A percentile compares a stretch with the other conserved stretches of the same genome.
These are phyloP conservation scores for Ostrea denselamellosa DNA, from an alignment of 1,140 invertebrate species.

Conservation along the genomic window DNA sequence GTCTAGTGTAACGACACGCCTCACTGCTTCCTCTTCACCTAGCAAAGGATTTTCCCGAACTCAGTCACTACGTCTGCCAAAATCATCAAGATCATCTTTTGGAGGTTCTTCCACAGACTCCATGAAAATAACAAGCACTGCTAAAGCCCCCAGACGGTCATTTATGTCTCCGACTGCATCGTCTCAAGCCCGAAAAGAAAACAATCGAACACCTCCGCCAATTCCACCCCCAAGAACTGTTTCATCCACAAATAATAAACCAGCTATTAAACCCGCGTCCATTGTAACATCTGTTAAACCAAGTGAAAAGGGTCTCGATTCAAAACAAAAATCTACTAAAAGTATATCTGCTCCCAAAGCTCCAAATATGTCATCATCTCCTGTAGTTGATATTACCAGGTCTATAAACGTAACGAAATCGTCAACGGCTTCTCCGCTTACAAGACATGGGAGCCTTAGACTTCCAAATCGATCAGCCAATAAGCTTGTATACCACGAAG, in stretches of 20 bases:
- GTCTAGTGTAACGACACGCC: slow-evolving; percentile 51
- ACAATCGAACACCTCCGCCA: slow-evolving; percentile 51
- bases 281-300: slow-evolving; percentile 39
- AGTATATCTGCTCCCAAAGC: slow-evolving; percentile 33
- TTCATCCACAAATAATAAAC: slow-evolving; percentile 44
- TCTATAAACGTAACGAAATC: slow-evolving; percentile 5
- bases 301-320: slow-evolving; percentile 47
- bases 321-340: slow-evolving; percentile 24
- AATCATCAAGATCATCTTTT: slow-evolving; percentile 48
- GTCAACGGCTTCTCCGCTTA: slow-evolving; percentile 44
- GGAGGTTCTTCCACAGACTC: slow-evolving; percentile 28
- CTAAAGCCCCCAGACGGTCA: slow-evolving; percentile 53
- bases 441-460: slow-evolving; percentile 48
- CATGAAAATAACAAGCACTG: slow-evolving; percentile 40
- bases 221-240: slow-evolving; percentile 58
- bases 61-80: slow-evolving; percentile 70
- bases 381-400: neutral
- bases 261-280: slow-evolving; percentile 34
- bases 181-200: slow-evolving; percentile 63
- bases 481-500: slow-evolving; percentile 44
- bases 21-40: slow-evolving; percentile 44
- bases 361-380: slow-evolving; percentile 5
- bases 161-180: slow-evolving; percentile 72
- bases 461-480: slow-evolving; percentile 34
- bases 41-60: slow-evolving; percentile 63